Conservation (phyloP, 2,797 vertebrate genomes). For the Apodemus agrarius region DNA sequence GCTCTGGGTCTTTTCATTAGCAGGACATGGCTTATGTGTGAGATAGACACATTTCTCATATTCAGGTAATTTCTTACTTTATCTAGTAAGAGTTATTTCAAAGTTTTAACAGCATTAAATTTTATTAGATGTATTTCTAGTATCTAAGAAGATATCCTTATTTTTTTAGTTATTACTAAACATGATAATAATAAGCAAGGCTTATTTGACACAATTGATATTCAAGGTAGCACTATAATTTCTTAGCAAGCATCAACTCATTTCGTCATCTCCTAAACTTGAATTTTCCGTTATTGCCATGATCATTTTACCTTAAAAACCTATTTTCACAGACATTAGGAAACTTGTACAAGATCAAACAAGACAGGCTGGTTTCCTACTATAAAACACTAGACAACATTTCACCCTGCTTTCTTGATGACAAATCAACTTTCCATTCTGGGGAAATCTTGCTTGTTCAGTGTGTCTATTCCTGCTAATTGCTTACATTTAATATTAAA, state of each 20-base stretch:
- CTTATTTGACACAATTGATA: slow-evolving; percentile 13
- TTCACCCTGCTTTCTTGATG: slow-evolving; percentile 38
- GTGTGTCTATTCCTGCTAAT: background rate
- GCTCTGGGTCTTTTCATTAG: slow-evolving; percentile 65
- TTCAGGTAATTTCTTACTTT: slow-evolving; percentile 66
- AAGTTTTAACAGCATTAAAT: background rate
- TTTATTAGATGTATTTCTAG: slow-evolving; percentile 41
- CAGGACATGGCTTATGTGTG: slow-evolving; percentile 42
- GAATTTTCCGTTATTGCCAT: background rate
- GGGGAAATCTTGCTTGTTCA: background rate
- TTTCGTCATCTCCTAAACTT: background rate
- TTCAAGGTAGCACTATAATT: background rate
- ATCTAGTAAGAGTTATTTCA: slow-evolving; percentile 64
- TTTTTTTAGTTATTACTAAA: slow-evolving; percentile 37
- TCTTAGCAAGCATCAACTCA: slow-evolving; percentile 13
- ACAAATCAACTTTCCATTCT: slow-evolving; percentile 14
- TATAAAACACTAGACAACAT: background rate
- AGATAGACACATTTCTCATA: slow-evolving; percentile 62
- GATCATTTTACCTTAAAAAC: background rate
- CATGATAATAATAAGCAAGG: slow-evolving; percentile 24
- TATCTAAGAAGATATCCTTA: background rate
- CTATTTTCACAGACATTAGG: background rate
- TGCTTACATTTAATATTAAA: background rate
- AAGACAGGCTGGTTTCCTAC: background rate
- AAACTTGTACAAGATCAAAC: slow-evolving; percentile 23